A percentile compares a stretch with the other conserved stretches of the same genome.
phyloP scores from a whole-genome alignment of 2,113 vertebrate species.

The Piaya cayana region DNA sequence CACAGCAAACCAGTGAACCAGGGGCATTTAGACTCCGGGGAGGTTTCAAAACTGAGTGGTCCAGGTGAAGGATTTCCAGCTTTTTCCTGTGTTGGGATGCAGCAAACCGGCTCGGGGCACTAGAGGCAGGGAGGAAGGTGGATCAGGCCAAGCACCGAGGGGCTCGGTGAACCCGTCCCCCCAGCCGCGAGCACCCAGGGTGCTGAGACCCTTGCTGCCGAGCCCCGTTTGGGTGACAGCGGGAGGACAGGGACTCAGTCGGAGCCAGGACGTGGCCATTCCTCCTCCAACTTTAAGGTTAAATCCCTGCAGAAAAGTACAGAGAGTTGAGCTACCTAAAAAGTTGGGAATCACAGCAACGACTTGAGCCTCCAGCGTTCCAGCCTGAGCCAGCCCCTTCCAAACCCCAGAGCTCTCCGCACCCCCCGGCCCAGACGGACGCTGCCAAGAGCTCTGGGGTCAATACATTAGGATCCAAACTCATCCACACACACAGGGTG shows the following conservation, averaged over 20 bases:
- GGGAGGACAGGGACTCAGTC: no score
- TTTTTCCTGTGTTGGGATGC: not conserved
- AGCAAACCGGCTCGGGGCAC: not conserved
- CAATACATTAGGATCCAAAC: rapidly evolving
- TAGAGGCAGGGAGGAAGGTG: rapidly evolving
- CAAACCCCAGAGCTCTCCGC: not conserved
- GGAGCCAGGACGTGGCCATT: rapidly evolving
- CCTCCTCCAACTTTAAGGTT: not conserved
- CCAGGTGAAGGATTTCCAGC: not conserved
- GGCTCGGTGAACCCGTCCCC: rapidly evolving
- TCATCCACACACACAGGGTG: rapidly evolving
- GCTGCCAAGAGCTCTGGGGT: rapidly evolving
- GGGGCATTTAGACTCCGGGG: not conserved
- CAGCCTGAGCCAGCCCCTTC: not conserved
- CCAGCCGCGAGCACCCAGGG: rapidly evolving
- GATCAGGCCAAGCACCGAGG: rapidly evolving
- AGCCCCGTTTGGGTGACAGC: not conserved
- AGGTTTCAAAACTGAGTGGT: not conserved
- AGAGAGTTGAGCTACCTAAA: rapidly evolving
- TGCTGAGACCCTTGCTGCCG: rapidly evolving
- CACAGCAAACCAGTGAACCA: not conserved
- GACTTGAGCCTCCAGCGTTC: rapidly evolving
- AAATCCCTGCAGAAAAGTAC: rapidly evolving
- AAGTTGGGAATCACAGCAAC: rapidly evolving
- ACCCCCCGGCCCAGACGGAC: not conserved